phyloP scores from a whole-genome alignment of 2,113 vertebrate genomes.

The Cettia cetti region DNA sequence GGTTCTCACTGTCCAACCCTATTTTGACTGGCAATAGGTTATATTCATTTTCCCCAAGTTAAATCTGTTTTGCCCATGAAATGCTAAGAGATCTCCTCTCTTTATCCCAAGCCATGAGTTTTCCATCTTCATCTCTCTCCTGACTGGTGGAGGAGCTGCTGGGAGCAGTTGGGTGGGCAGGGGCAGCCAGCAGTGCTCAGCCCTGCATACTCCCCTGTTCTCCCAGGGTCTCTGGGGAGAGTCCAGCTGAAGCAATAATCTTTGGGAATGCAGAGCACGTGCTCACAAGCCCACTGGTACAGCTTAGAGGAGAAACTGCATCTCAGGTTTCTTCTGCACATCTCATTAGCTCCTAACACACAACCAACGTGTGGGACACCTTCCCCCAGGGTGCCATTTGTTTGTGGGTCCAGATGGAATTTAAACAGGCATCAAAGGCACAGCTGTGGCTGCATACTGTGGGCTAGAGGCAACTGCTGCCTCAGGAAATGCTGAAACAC shows the following conservation, averaged over 20 bases:
- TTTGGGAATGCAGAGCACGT: neutral
- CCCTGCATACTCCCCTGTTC: neutral
- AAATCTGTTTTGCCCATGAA: neutral
- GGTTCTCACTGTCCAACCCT: neutral
- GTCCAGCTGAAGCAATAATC: neutral
- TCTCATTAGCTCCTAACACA: fast-evolving
- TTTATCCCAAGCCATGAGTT: neutral
- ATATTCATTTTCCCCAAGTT: neutral
- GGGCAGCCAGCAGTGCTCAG: neutral
- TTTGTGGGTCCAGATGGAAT: neutral
- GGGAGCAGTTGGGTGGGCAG: neutral
- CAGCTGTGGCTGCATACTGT: neutral
- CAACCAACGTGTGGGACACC: neutral
- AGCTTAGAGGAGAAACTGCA: neutral
- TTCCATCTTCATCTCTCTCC: neutral
- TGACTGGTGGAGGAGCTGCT: fast-evolving
- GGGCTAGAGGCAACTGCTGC: neutral
- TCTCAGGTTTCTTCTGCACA: neutral
- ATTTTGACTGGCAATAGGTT: neutral
- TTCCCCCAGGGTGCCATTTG: neutral
- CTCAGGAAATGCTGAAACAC: neutral
- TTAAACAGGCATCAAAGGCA: neutral
- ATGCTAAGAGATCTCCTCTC: neutral
- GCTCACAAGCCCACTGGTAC: neutral
- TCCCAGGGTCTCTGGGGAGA: neutral